Conservation (phyloP, 2,888 invertebrate genomes). For the Spisula subtruncata region DNA sequence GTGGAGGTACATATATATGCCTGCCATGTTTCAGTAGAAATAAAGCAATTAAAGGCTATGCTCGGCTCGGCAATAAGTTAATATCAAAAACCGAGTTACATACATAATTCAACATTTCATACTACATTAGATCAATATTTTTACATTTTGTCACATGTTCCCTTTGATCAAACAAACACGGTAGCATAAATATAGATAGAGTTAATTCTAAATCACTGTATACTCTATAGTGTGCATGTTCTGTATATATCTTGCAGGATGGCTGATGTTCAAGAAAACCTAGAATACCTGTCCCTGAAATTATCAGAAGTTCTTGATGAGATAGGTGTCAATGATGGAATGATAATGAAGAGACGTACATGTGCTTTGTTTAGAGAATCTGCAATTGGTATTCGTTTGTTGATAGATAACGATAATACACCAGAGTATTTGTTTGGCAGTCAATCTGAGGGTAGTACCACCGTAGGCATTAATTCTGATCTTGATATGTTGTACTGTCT, state of each 20-base stretch:
- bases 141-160: no score
- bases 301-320: neutral
- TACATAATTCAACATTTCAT: no score
- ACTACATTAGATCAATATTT: no score
- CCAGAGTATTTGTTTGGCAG: neutral
- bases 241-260: neutral
- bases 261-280: neutral
- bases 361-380: neutral
- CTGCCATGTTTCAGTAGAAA: no score
- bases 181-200: no score
- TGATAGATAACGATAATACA: neutral
- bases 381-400: neutral
- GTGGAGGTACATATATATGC: no score
- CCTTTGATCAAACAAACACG: no score
- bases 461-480: constrained; percentile 20
- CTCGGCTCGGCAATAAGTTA: no score
- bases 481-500: neutral
- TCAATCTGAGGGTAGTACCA: constrained; percentile 4
- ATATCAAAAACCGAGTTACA: no score
- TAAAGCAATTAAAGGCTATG: no score
- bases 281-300: neutral
- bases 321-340: neutral
- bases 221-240: no score
- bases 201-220: no score
- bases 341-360: neutral